Conservation (phyloP, 2,797 vertebrate species). For the Arrhamphus sclerolepis region DNA sequence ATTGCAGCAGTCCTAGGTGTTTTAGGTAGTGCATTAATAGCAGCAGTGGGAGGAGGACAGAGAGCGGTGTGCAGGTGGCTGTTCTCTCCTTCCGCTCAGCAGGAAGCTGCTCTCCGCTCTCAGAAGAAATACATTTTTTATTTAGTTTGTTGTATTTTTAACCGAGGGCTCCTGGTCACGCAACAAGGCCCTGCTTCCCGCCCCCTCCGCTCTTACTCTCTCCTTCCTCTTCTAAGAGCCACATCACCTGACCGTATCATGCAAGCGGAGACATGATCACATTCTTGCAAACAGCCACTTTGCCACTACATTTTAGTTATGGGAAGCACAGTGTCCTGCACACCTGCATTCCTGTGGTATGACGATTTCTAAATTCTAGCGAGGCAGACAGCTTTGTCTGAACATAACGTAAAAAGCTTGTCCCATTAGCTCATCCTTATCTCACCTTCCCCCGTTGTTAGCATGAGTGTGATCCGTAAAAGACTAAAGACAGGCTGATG, state of each 20-base stretch:
- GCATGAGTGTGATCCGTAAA: constrained; percentile 62
- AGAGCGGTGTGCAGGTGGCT: constrained; percentile 71
- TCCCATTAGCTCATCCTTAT: constrained; percentile 73
- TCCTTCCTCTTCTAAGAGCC: constrained; percentile 28
- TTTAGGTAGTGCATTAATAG: constrained; percentile 31
- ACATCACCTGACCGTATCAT: constrained; percentile 44
- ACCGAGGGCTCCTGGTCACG: constrained; percentile 80
- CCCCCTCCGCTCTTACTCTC: constrained; percentile 36
- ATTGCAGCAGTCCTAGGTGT: constrained; percentile 33
- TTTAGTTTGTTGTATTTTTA: constrained; percentile 85
- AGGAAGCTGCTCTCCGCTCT: constrained; percentile 77
- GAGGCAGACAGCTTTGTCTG: constrained; percentile 48
- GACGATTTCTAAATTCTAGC: constrained; percentile 27
- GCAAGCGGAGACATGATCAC: constrained; percentile 35
- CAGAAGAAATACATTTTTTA: constrained; percentile 87
- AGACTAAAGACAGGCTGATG: constrained; percentile 28
- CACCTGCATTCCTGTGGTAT: constrained; percentile 31
- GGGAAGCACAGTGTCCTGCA: constrained; percentile 6
- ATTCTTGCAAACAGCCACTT: constrained; percentile 26
- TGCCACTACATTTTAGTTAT: constrained; percentile 27
- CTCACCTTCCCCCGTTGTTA: constrained; percentile 63
- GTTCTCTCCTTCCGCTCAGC: constrained; percentile 65
- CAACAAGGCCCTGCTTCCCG: constrained; percentile 61
- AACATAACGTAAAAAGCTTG: constrained; percentile 53
- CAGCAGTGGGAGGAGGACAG: constrained; percentile 34